Percentiles rank a stretch among this genome's conserved stretches.
These are phyloP conservation scores for Leuctra nigra DNA, from an alignment of 2,888 invertebrate genomes.

Conservation along the genomic window DNA sequence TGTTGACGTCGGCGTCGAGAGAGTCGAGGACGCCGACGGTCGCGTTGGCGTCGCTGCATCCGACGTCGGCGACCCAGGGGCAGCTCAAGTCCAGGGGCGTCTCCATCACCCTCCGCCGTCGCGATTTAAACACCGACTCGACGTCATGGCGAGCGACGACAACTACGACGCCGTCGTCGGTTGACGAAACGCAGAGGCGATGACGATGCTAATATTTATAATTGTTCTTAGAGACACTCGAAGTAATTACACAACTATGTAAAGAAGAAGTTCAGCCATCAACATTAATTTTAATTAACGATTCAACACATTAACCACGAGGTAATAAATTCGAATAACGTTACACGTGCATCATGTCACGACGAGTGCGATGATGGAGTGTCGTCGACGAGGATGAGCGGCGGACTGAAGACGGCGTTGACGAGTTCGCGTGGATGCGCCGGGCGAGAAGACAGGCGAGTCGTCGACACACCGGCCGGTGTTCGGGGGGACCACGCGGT, in stretches of 20 bases:
- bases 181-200: background rate
- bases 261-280: background rate
- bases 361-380: too few species aligned
- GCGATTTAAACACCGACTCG: background rate
- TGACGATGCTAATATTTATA: background rate
- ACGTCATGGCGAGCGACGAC: background rate
- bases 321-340: too few species aligned
- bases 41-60: background rate
- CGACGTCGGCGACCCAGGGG: conserved; percentile 13
- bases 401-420: background rate
- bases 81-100: conserved; percentile 12
- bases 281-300: background rate
- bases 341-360: too few species aligned
- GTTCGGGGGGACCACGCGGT: background rate
- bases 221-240: background rate
- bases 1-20: conserved; percentile 9
- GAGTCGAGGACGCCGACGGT: conserved; percentile 7
- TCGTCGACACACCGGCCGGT: background rate
- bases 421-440: background rate
- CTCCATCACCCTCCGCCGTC: conserved; percentile 14
- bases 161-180: too few species aligned
- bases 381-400: too few species aligned
- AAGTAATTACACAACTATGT: background rate
- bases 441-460: too few species aligned
- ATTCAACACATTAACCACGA: too few species aligned